phyloP scores from a whole-genome alignment of 1,140 invertebrate genomes.

The Saccostrea echinata region DNA sequence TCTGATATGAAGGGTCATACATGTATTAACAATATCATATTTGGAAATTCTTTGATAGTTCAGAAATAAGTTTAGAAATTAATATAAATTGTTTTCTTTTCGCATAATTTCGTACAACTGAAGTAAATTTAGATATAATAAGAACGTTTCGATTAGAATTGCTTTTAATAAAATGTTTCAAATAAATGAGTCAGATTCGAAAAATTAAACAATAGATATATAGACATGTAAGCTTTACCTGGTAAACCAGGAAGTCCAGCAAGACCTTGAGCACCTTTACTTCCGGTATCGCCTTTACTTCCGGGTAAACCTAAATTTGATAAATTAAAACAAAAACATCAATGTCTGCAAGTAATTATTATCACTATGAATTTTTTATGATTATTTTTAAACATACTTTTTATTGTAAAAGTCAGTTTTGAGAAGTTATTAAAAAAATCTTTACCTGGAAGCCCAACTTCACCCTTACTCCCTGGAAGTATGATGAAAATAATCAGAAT shows the following conservation, averaged over 20 bases:
- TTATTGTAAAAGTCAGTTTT: no score
- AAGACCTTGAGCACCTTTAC: conserved; percentile 1
- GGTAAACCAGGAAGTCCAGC: conserved; percentile 14
- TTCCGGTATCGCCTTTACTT: conserved; percentile 9
- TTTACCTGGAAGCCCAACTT: background rate
- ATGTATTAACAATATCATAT: background rate
- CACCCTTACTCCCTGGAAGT: background rate
- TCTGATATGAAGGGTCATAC: background rate
- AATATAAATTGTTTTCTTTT: no score
- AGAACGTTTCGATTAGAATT: no score
- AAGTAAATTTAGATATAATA: no score
- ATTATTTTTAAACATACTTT: background rate
- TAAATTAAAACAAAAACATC: no score
- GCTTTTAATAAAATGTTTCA: no score
- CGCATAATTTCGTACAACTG: no score
- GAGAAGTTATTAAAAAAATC: background rate
- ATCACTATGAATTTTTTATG: no score
- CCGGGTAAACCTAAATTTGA: background rate
- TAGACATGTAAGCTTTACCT: background rate
- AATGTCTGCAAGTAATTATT: no score
- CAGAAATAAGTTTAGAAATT: no score
- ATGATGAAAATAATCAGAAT: background rate
- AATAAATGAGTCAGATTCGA: no score
- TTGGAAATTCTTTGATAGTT: background rate
- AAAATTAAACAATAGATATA: no score